Evolutionary conservation across 2,888 invertebrate genomes (phyloP), one percentile per base, ranked within the genome.

Genomic region (Odontomyia ornata): DNA sequence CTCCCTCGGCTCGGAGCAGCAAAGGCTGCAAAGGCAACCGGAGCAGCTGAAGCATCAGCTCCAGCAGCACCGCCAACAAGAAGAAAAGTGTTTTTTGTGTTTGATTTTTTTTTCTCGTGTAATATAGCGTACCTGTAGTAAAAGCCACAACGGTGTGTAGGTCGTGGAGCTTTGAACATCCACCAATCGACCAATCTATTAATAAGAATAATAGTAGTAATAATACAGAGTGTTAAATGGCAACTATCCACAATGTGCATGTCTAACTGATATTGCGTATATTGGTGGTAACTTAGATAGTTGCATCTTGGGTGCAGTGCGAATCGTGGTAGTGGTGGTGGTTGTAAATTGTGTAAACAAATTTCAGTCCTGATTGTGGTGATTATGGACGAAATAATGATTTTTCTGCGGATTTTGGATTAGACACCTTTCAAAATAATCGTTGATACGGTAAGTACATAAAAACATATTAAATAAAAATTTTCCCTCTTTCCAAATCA

Each of bases 151-250:
- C 15, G 7, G 52, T n/a, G 52, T 52, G 52, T 52, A 52, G 18
- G 52, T 52, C 52, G 52, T 52, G 36, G 13, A 15, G 52, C 18
- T 52, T n/a, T n/a, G 13, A 52, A 52, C 52, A 36, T 36, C 36
- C 18, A 65, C 18, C 36, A 65, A 36, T 36, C 36, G 9, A 65
- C 18, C 36, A 65, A 65, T 65, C 65, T 65, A 65, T 52, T 18
- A 52, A 52, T 52, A 18, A 13, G 52, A 52, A 52, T 52, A 52
- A 52, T 52, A 52, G 52, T 52, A 18, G 60, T 23, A 69, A 47
- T 69, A 69, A 47, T 23, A 69, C n/a, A 47, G 30, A 47, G 69
- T 47, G 69, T 23, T 56, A 46, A 69, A 18, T 30, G 64, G n/a
- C 30, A 30, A 64, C 64, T 2, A 30, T 30, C 23, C 64, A 47